Percentiles rank a stretch among this genome's conserved stretches.
Evolutionary conservation across 2,797 vertebrate genomes (phyloP).

Genomic region (Telmatherina bonti): DNA sequence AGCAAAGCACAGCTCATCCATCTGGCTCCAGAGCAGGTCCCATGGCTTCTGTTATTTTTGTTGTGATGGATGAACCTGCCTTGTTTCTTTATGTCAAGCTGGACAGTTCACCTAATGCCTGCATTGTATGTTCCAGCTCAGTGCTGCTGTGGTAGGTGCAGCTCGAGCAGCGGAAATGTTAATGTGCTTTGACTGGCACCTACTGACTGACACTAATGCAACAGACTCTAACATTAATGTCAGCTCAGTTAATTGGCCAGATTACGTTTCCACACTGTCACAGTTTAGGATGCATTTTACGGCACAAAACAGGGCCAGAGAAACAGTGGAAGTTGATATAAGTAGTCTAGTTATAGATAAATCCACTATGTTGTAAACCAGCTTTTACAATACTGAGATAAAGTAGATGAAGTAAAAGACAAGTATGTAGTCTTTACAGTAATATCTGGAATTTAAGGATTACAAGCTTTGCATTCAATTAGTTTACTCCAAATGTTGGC

Average conservation of each 20-base stretch:
- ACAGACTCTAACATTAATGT: constrained; percentile 30
- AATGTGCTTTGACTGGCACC: constrained; percentile 48
- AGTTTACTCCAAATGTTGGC: constrained; percentile 27
- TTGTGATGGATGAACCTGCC: constrained; percentile 51
- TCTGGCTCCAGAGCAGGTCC: constrained; percentile 49
- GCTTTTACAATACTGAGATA: not conserved
- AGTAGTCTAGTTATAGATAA: not conserved
- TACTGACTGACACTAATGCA: constrained; percentile 46
- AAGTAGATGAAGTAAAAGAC: too few species aligned
- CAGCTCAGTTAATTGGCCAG: constrained; percentile 43
- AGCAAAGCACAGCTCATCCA: constrained; percentile 23
- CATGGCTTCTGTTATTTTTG: constrained; percentile 41
- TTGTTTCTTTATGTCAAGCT: constrained; percentile 20
- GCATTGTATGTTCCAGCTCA: constrained; percentile 35
- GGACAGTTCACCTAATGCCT: constrained; percentile 44
- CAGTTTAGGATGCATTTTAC: constrained; percentile 10
- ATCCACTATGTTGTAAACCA: not conserved
- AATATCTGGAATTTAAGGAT: constrained; percentile 48
- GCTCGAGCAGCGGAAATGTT: constrained; percentile 34
- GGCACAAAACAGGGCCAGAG: not conserved
- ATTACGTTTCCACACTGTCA: constrained; percentile 31
- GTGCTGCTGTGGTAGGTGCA: constrained; percentile 14
- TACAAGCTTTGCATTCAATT: constrained; percentile 29
- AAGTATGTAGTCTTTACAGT: not conserved
- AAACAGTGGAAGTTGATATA: not conserved